A percentile compares a stretch with the other conserved stretches of the same genome.
Evolutionary conservation across 2,888 invertebrate species (phyloP).

Genomic region (Leucophenga montana): DNA sequence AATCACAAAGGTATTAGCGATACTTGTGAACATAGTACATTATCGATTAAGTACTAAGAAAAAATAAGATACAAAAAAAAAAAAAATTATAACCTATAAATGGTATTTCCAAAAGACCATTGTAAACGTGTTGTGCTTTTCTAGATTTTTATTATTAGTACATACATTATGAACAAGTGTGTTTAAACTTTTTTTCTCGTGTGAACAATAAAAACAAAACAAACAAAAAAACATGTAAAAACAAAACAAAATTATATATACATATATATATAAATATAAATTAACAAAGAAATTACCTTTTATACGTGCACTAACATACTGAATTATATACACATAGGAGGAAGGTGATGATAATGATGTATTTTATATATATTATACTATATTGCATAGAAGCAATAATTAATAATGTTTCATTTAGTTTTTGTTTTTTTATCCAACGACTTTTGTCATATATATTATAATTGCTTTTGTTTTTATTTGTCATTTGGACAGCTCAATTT

Average conservation of each 20-base stretch:
- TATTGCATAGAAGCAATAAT: constrained; percentile 38
- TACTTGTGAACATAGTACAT: background rate
- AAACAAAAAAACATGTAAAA: no score
- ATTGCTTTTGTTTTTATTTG: constrained; percentile 6
- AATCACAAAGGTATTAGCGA: no score
- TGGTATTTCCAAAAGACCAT: constrained; percentile 71
- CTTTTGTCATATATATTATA: constrained; percentile 28
- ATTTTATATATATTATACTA: constrained; percentile 54
- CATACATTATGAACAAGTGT: constrained; percentile 46
- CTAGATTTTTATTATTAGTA: constrained; percentile 67
- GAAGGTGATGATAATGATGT: constrained; percentile 46
- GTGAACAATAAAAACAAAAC: constrained; percentile 52
- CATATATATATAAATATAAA: constrained; percentile 44
- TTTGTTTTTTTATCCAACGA: constrained; percentile 29
- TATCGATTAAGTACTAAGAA: constrained; percentile 9
- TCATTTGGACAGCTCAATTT: background rate
- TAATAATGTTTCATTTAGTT: constrained; percentile 25
- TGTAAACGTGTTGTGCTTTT: constrained; percentile 72
- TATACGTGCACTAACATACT: constrained; percentile 69
- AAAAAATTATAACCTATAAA: constrained; percentile 60
- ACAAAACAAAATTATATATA: constrained; percentile 33
- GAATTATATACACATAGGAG: constrained; percentile 40
- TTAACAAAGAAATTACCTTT: constrained; percentile 59
- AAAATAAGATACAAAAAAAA: constrained; percentile 5
- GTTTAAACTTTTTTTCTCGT: constrained; percentile 57